These are phyloP conservation scores for Microcebus tavaratra DNA, from an alignment of 2,113 vertebrate genomes.

Conservation along the genomic window DNA sequence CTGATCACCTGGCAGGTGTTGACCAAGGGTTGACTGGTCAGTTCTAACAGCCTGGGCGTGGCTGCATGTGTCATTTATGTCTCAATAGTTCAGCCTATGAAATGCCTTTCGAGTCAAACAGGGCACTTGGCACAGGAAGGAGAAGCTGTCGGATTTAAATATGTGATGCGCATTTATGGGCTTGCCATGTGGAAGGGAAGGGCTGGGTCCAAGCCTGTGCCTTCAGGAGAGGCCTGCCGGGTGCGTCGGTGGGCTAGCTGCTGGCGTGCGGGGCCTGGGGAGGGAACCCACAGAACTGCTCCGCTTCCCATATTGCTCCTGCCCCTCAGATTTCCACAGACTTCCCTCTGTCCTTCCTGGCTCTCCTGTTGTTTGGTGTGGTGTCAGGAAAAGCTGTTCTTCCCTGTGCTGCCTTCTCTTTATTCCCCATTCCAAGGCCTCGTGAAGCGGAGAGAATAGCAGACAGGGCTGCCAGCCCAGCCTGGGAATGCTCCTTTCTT, in stretches of 20 bases:
- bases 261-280: background rate
- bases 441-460: background rate
- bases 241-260: background rate
- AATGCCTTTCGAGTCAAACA: background rate
- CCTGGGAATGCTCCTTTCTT: background rate
- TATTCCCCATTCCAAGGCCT: background rate
- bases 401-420: background rate
- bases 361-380: background rate
- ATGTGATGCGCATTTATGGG: background rate
- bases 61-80: background rate
- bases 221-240: background rate
- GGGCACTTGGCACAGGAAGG: fast-evolving
- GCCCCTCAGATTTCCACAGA: background rate
- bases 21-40: background rate
- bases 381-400: background rate
- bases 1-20: background rate
- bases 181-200: background rate
- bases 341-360: background rate
- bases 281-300: background rate
- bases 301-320: background rate
- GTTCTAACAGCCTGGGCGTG: background rate
- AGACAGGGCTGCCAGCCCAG: background rate
- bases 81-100: background rate
- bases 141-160: background rate
- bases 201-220: background rate